Evolutionary conservation across 2,113 vertebrate species (phyloP), one percentile per base, ranked within the genome.

Genomic region (Chrysemys picta): DNA sequence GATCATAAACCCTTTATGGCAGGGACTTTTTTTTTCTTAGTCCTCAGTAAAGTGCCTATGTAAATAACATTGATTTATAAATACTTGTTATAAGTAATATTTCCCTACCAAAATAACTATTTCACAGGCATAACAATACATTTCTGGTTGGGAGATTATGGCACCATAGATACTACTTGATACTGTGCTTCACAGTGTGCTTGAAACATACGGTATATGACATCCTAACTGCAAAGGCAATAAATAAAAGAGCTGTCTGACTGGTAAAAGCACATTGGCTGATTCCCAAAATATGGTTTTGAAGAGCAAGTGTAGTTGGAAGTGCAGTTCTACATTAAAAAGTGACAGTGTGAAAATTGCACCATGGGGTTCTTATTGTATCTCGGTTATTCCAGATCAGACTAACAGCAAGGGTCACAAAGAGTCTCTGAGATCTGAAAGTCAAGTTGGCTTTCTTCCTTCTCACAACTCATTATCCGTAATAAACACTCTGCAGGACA

Each of bases 1-100:
- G 25, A n/a, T 91, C 80, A 86, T 38, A 49, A 92, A 87, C 4
- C 5, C 85, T 89, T 82, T 88, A 24, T 50, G 89, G 27, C n/a
- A 86, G 82, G 10, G 17, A 76, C 38, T 90, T 94, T 62, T 62
- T 49, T 49, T 17, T 92, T 93, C 92, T 95, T 89, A 85, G 57
- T 86, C 1, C 69, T 84, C 11, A 35, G 13, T 56, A 82, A 86
- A 76, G 31, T 38, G 0, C 57, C 5, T 7, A 17, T 54, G 25
- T 52, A 76, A 31, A 76, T 80, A 80, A 49, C 4, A 35, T 1
- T 38, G 2, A 56, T 91, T 82, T 59, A 88, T 42, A 59, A 82
- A 87, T 85, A 87, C 2, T 69, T 84, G n/a, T 80, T 94, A 27
- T 54, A 79, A 89, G 75, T 29, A 76, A 6, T 22, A 38, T 82